These are phyloP conservation scores for Phortica variegata DNA, from an alignment of 1,140 invertebrate genomes.

Conservation along the genomic window DNA sequence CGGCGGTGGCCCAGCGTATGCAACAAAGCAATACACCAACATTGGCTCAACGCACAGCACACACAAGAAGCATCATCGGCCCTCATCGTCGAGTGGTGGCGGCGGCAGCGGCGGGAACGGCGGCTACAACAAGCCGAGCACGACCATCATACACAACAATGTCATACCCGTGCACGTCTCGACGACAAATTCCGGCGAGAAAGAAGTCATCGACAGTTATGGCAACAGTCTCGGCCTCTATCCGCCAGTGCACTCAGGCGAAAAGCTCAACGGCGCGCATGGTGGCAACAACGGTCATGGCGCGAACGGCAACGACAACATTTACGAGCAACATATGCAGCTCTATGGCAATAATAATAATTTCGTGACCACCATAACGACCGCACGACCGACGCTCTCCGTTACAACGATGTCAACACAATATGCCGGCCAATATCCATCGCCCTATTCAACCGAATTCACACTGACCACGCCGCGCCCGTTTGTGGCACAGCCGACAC, in stretches of 20 bases:
- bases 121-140: conserved; percentile 28
- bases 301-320: conserved; percentile 15
- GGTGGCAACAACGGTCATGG: background rate
- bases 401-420: conserved; percentile 20
- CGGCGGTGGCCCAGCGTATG: conserved; percentile 1
- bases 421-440: conserved; percentile 21
- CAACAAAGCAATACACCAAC: conserved; percentile 5
- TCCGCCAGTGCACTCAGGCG: conserved; percentile 17
- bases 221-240: conserved; percentile 43
- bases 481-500: conserved; percentile 30
- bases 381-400: conserved; percentile 18
- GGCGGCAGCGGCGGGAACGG: background rate
- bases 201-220: conserved; percentile 41
- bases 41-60: conserved; percentile 14
- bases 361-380: conserved; percentile 28
- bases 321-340: conserved; percentile 7
- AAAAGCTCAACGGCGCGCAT: conserved; percentile 25
- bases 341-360: conserved; percentile 13
- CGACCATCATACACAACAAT: conserved; percentile 55
- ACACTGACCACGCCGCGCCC: conserved; percentile 35
- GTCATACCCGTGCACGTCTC: conserved; percentile 45
- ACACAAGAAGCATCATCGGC: conserved; percentile 19
- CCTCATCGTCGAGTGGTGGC: background rate
- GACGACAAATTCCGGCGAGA: conserved; percentile 41
- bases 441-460: conserved; percentile 29